Conservation (phyloP, 2,113 vertebrate genomes). For the Hydropotes inermis region DNA sequence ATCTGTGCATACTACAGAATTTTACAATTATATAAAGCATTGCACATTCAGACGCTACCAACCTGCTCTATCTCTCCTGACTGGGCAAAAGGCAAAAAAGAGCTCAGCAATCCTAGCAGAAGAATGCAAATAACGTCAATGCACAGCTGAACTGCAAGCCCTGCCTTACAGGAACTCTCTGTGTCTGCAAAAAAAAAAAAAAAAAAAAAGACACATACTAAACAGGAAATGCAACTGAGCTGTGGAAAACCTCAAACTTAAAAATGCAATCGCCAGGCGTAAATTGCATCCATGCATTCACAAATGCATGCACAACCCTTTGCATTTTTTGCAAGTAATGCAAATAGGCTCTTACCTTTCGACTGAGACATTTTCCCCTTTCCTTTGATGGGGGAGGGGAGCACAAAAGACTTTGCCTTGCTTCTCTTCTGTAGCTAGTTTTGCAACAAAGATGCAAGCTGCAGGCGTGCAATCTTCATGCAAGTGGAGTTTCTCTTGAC, state of each 20-base stretch:
- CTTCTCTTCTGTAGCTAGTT: constrained; percentile 89
- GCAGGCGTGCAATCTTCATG: constrained; percentile 89
- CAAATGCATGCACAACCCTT: constrained; percentile 83
- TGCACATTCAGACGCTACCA: constrained; percentile 75
- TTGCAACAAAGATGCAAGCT: constrained; percentile 96
- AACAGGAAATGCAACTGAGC: constrained; percentile 95
- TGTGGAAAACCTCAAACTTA: constrained; percentile 87
- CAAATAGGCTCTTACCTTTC: constrained; percentile 89
- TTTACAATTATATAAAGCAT: constrained; percentile 55
- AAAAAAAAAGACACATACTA: constrained; percentile 84
- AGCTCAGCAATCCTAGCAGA: constrained; percentile 81
- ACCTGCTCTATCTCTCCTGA: constrained; percentile 77
- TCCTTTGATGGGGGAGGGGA: constrained; percentile 93
- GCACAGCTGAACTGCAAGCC: constrained; percentile 84
- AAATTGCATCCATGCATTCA: constrained; percentile 86
- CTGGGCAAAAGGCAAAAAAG: constrained; percentile 80
- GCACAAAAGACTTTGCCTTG: constrained; percentile 97
- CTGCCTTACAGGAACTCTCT: constrained; percentile 91
- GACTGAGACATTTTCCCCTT: constrained; percentile 95
- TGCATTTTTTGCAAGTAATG: constrained; percentile 87
- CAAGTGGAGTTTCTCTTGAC: constrained; percentile 88
- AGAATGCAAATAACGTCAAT: constrained; percentile 85
- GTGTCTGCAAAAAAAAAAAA: constrained; percentile 79
- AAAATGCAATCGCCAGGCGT: constrained; percentile 85
- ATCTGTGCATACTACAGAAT: constrained; percentile 59